These are phyloP conservation scores for Emydocephalus ijimae DNA, from an alignment of 2,113 vertebrate species.

Conservation along the genomic window DNA sequence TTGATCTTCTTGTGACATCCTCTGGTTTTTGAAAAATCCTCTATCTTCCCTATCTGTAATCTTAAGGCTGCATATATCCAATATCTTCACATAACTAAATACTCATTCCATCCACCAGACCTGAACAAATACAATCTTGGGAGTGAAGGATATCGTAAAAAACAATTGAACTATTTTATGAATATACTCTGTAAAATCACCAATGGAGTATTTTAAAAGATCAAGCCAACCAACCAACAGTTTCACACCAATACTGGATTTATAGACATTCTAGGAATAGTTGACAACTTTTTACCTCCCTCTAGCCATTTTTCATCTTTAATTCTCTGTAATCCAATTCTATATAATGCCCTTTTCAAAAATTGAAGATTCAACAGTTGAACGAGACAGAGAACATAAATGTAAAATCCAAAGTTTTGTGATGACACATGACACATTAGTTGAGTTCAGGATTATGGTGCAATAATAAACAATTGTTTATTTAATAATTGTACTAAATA, in stretches of 20 bases:
- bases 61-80: not conserved
- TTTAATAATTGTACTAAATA: not conserved
- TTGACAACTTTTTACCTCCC: not conserved
- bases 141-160: not conserved
- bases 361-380: not conserved
- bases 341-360: not conserved
- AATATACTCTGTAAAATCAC: not conserved
- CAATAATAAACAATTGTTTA: not conserved
- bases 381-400: not conserved
- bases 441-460: not conserved
- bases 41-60: not conserved
- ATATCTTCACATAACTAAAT: not conserved
- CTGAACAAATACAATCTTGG: not conserved
- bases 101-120: not conserved
- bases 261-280: not conserved
- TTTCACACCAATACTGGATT: not conserved
- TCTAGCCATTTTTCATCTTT: not conserved
- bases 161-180: not conserved
- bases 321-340: not conserved
- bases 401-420: not conserved
- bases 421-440: not conserved
- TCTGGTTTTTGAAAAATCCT: not conserved
- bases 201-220: not conserved
- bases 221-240: not conserved
- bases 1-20: not conserved